Evolutionary conservation across 1,140 invertebrate genomes (phyloP), one percentile per base, ranked within the genome.

Genomic region (Nasonia vitripennis): DNA sequence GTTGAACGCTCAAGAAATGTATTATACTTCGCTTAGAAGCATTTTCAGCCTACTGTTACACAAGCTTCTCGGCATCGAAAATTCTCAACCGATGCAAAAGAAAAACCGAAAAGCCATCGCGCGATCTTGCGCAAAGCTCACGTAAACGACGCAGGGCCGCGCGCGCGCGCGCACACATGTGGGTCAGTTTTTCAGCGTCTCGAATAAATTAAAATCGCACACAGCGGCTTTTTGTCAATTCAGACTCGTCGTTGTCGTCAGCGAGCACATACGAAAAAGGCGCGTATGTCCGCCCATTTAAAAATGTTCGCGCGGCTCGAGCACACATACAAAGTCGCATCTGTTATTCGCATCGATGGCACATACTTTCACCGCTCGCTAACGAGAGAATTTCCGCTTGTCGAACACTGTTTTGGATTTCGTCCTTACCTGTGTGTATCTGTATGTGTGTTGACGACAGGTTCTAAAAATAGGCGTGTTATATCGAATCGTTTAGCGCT

Each of bases 181-280:
- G 34, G 83, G 68, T 84, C 77, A 78, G 23, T 79, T 84, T 84
- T 84, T 78, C 41, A 31, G 0, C 34, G 23, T 31, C 27, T 48
- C 12, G 75, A 78, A 78, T 78, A 70, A 78, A 83, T 83, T 84
- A 79, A 78, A 79, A 84, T 70, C 23, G 6, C 27, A 62, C 41
- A 23, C 37, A 12, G 11, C 81, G 45, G 4, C 67, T 78, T 78
- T 84, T 78, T 78, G 20, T 84, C 48, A 73, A 84, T 84, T 84
- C 62, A 37, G 31, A 34, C 34, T 78, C 31, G 27, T 62, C 55
- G n/a, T 62, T 37, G n/a, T n/a, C 27, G n/a, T 27, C 27, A 20
- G 37, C 74, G 55, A 41, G 41, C 17, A 37, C 34, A 2, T 23
- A 78, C 37, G 82, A 83, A 83, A 78, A 78, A 83, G 62, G n/a